Conservation (phyloP, 2,113 vertebrate species). For the Neolamprologus fasciatus region DNA sequence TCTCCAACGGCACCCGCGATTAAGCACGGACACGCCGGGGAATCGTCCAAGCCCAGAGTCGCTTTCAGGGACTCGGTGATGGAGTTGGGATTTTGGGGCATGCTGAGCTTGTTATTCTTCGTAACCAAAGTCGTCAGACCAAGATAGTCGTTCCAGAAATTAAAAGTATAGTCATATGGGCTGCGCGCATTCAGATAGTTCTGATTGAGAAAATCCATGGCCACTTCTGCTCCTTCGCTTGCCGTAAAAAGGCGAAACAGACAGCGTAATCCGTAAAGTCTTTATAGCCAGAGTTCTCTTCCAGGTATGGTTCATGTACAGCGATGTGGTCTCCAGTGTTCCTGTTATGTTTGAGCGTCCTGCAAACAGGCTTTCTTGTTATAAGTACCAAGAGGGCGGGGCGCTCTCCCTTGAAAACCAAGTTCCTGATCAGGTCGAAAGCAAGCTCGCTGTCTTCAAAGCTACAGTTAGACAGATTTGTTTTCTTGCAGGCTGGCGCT, state of each 20-base stretch:
- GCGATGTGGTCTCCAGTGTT: slow-evolving; percentile 52
- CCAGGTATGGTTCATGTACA: slow-evolving; percentile 34
- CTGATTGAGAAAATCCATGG: slow-evolving; percentile 80
- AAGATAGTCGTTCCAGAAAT: slow-evolving; percentile 82
- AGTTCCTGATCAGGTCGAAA: slow-evolving; percentile 58
- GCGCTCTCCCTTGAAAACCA: slow-evolving; percentile 52
- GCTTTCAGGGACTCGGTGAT: slow-evolving; percentile 79
- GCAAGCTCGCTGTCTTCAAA: slow-evolving; percentile 9
- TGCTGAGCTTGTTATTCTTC: slow-evolving; percentile 67
- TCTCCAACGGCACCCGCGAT: slow-evolving; percentile 51
- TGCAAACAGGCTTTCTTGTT: slow-evolving; percentile 62
- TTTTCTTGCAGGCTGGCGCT: neutral
- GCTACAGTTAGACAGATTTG: slow-evolving; percentile 5
- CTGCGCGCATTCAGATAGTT: slow-evolving; percentile 74
- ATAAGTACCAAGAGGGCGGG: slow-evolving; percentile 72
- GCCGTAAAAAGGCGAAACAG: slow-evolving; percentile 17
- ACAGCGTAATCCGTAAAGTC: slow-evolving; percentile 60
- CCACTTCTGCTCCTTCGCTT: slow-evolving; percentile 21
- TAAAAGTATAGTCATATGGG: slow-evolving; percentile 79
- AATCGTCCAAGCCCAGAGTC: slow-evolving; percentile 75
- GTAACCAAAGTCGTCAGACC: slow-evolving; percentile 75
- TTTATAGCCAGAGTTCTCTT: slow-evolving; percentile 35
- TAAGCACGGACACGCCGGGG: slow-evolving; percentile 65
- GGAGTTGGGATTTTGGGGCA: slow-evolving; percentile 72
- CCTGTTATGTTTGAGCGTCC: slow-evolving; percentile 60